Percentiles rank a stretch among this genome's conserved stretches.
phyloP scores from a whole-genome alignment of 2,797 vertebrate species.

The Mastacembelus armatus region DNA sequence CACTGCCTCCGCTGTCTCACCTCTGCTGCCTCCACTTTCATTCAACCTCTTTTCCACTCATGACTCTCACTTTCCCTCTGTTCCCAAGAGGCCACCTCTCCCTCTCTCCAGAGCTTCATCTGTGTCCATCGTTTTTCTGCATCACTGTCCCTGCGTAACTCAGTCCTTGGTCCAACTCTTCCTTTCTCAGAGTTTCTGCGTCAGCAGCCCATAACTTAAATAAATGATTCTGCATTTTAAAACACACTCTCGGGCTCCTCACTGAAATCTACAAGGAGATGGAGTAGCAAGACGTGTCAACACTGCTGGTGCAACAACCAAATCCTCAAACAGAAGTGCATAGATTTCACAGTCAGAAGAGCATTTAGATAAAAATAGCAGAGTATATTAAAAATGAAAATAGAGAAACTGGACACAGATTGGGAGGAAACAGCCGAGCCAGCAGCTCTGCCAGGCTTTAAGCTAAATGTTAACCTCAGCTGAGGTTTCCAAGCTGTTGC shows the following conservation, averaged over 20 bases:
- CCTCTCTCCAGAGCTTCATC: slow-evolving; percentile 18
- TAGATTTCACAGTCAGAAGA: too few species aligned
- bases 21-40: slow-evolving; percentile 18
- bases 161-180: slow-evolving; percentile 7
- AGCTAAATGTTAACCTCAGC: too few species aligned
- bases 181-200: slow-evolving; percentile 29
- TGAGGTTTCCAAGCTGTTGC: too few species aligned
- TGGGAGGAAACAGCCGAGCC: too few species aligned
- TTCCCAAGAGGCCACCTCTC: slow-evolving; percentile 2
- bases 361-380: too few species aligned
- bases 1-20: not conserved
- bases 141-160: slow-evolving; percentile 12
- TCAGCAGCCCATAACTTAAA: slow-evolving; percentile 32
- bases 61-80: slow-evolving; percentile 29
- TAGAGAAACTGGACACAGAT: too few species aligned
- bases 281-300: slow-evolving; percentile 17
- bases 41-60: not conserved
- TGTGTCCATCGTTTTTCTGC: slow-evolving; percentile 13
- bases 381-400: too few species aligned
- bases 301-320: slow-evolving; percentile 32
- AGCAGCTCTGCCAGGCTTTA: too few species aligned
- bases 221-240: slow-evolving; percentile 49
- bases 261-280: slow-evolving; percentile 5
- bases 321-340: too few species aligned
- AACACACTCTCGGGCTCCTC: slow-evolving; percentile 7